These are phyloP conservation scores for Polymixis flavicincta DNA, from an alignment of 2,888 invertebrate genomes.

Conservation along the genomic window DNA sequence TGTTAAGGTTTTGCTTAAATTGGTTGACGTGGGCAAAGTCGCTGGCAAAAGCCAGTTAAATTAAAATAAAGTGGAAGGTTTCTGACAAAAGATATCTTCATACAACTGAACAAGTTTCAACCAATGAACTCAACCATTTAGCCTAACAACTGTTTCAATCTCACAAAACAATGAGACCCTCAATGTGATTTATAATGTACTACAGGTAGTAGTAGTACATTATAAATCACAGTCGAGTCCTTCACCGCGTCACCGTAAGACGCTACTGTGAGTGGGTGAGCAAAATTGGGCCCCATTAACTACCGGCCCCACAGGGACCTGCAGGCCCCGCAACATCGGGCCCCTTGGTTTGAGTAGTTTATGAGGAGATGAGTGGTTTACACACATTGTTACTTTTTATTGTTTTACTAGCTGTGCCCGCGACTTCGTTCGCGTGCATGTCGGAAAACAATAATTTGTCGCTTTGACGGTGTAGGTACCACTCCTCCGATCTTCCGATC, in stretches of 20 bases:
- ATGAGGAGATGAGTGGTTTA: conserved; percentile 29
- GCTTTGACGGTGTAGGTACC: no score
- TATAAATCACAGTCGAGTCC: conserved; percentile 37
- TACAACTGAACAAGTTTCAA: not conserved
- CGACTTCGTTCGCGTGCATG: no score
- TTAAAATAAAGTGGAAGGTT: not conserved
- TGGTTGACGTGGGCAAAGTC: no score
- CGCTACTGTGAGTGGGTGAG: conserved; percentile 25
- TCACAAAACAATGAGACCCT: conserved; percentile 21
- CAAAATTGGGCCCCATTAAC: conserved; percentile 22
- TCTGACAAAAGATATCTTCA: not conserved
- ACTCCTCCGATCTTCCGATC: no score
- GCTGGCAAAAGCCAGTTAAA: no score
- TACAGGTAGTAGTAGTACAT: conserved; percentile 11
- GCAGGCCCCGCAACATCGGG: not conserved
- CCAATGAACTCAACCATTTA: conserved; percentile 3
- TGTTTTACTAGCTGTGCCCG: no score
- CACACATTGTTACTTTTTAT: conserved; percentile 30
- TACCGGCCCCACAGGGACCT: conserved; percentile 20
- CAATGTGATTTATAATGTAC: no score
- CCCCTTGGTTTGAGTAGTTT: conserved; percentile 11
- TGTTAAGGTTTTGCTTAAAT: no score
- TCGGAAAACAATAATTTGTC: no score
- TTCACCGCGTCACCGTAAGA: conserved; percentile 8
- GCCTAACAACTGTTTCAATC: not conserved